A percentile compares a stretch with the other conserved stretches of the same genome.
Evolutionary conservation across 2,888 invertebrate species (phyloP).

Genomic region (Torymus texanus): DNA sequence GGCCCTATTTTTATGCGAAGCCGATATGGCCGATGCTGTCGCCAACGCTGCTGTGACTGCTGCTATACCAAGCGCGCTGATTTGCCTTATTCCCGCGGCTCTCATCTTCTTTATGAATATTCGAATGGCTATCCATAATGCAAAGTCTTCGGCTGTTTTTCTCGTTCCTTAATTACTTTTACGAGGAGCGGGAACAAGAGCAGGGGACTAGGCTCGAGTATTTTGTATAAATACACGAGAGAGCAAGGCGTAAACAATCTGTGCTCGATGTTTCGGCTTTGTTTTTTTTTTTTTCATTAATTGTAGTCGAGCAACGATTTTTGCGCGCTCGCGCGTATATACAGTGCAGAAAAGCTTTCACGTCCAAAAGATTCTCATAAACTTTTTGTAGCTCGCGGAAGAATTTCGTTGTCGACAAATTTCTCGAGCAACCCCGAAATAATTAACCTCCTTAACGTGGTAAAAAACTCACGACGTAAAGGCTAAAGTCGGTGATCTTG

Average conservation of each 20-base stretch:
- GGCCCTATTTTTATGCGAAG: conserved; percentile 47
- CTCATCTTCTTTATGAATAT: conserved; percentile 56
- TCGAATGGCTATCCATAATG: conserved; percentile 57
- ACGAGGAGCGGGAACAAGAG: conserved; percentile 28
- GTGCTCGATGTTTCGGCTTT: too few relatives aligned
- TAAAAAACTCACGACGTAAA: not conserved
- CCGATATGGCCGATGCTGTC: conserved; percentile 17
- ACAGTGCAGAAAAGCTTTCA: too few relatives aligned
- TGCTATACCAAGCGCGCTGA: conserved; percentile 12
- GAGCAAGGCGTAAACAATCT: too few relatives aligned
- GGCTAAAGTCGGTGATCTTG: conserved; percentile 2
- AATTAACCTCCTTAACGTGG: conserved; percentile 2
- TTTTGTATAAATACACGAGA: conserved; percentile 19
- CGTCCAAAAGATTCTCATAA: too few relatives aligned
- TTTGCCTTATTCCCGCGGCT: conserved; percentile 37
- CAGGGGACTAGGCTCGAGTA: not conserved
- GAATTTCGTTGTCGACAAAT: too few relatives aligned
- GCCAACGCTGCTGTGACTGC: not conserved
- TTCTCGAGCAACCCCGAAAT: not conserved
- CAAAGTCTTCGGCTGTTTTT: conserved; percentile 47
- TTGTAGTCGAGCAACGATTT: too few relatives aligned
- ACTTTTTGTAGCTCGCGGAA: too few relatives aligned
- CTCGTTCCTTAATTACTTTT: conserved; percentile 53
- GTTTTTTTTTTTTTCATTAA: too few relatives aligned
- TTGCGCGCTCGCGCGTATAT: too few relatives aligned